Evolutionary conservation across 2,797 vertebrate genomes (phyloP), one percentile per base, ranked within the genome.

Genomic region (Gallinago solitaria): DNA sequence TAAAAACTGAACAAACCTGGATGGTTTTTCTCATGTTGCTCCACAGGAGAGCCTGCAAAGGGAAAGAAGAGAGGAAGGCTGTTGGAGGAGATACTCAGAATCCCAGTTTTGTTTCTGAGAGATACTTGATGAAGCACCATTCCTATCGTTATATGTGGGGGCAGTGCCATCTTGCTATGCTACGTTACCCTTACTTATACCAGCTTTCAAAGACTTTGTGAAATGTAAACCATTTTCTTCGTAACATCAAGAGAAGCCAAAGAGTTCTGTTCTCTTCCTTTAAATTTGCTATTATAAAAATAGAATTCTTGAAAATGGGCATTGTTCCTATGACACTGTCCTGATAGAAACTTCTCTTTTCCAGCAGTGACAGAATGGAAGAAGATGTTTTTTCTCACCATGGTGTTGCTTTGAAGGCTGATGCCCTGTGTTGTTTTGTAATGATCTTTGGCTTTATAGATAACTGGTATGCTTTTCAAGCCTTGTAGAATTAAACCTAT

Each of bases 311-410:
- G 69, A 47, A 81, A 80, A 57, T 23, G n/a, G 19, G 3, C 30
- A 5, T 45, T 86, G 43, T 90, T 82, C 68, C 23, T 69, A 0
- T 60, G 68, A 35, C 9, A 70, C 7, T 39, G 32, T 63, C 69
- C 16, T 93, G n/a, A n/a, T 92, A 69, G 76, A 67, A 84, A 64
- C 53, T 83, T 86, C 28, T 83, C 7, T 68, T 94, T 96, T 90
- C 77, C 85, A 91, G 9, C 53, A 57, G 37, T 81, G 78, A 47
- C 63, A 83, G 41, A 61, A 51, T 12, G 39, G 81, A 94, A 83
- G 70, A 88, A n/a, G 61, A 37, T 77, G 33, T 0, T 27, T 89
- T 86, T 94, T 53, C 10, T 56, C 28, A 47, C 18, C 2, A 3
- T 65, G 24, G 24, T 16, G 12, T 77, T 87, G 35, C 33, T 85